Percentiles rank a stretch among this genome's conserved stretches.
Evolutionary conservation across 2,888 invertebrate genomes (phyloP).

Genomic region (Spialia ferax): DNA sequence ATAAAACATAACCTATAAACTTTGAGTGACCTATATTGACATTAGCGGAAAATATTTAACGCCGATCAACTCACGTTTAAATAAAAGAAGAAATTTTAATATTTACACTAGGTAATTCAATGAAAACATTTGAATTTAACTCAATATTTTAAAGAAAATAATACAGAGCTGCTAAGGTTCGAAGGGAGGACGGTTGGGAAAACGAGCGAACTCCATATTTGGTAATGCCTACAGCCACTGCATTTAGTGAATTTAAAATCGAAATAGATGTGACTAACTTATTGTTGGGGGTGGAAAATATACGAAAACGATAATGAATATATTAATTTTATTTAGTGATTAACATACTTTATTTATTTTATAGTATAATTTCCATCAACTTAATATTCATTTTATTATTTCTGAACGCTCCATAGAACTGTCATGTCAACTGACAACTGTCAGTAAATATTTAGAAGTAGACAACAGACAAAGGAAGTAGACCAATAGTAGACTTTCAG

Average conservation of each 20-base stretch:
- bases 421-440: too few species aligned
- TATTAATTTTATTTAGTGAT: constrained; percentile 23
- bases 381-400: constrained; percentile 54
- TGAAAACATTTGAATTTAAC: constrained; percentile 83
- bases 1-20: constrained; percentile 81
- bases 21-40: constrained; percentile 83
- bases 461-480: too few species aligned
- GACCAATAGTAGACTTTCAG: too few species aligned
- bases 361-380: constrained; percentile 43
- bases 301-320: background rate
- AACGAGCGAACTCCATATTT: constrained; percentile 90
- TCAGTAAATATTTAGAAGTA: too few species aligned
- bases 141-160: constrained; percentile 76
- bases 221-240: constrained; percentile 87
- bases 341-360: constrained; percentile 29
- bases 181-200: constrained; percentile 87
- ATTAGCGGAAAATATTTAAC: constrained; percentile 60
- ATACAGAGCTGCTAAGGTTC: constrained; percentile 84
- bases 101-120: constrained; percentile 76
- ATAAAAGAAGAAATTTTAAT: constrained; percentile 68
- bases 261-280: constrained; percentile 40
- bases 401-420: constrained; percentile 66
- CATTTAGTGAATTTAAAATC: constrained; percentile 66
- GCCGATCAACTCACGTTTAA: constrained; percentile 75
- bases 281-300: constrained; percentile 42